phyloP scores from a whole-genome alignment of 2,797 vertebrate species.

The Gymnothorax reevesii region DNA sequence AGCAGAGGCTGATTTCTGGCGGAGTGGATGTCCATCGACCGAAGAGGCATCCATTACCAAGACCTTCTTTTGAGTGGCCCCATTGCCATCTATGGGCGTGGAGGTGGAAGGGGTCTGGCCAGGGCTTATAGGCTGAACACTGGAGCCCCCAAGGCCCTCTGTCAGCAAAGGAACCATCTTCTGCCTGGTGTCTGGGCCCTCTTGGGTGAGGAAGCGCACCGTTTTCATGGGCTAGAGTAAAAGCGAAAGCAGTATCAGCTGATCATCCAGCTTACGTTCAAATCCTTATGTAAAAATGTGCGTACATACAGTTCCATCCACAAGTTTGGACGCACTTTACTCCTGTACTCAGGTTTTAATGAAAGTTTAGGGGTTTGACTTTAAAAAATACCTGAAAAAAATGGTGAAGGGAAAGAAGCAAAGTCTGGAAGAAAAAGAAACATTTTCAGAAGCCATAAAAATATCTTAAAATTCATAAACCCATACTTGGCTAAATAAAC shows the following conservation, averaged over 20 bases:
- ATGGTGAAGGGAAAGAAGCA: too few relatives aligned
- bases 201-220: conserved; percentile 88
- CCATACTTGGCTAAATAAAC: too few relatives aligned
- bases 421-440: too few relatives aligned
- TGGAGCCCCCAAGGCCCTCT: conserved; percentile 61
- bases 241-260: conserved; percentile 30
- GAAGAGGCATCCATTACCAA: conserved; percentile 59
- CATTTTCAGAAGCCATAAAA: too few relatives aligned
- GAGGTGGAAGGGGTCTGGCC: conserved; percentile 70
- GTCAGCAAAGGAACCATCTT: conserved; percentile 72
- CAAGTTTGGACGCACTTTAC: too few relatives aligned
- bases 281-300: background rate
- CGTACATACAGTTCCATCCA: background rate
- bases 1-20: conserved; percentile 58
- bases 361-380: too few relatives aligned
- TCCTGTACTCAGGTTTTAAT: too few relatives aligned
- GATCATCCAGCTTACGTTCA: background rate
- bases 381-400: too few relatives aligned
- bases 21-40: conserved; percentile 56
- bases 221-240: conserved; percentile 84
- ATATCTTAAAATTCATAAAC: too few relatives aligned
- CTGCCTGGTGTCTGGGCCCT: conserved; percentile 72
- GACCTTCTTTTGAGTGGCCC: conserved; percentile 68
- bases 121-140: conserved; percentile 50
- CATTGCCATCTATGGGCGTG: conserved; percentile 79